phyloP scores from a whole-genome alignment of 2,888 invertebrate genomes.

The Clistopyga incitator region DNA sequence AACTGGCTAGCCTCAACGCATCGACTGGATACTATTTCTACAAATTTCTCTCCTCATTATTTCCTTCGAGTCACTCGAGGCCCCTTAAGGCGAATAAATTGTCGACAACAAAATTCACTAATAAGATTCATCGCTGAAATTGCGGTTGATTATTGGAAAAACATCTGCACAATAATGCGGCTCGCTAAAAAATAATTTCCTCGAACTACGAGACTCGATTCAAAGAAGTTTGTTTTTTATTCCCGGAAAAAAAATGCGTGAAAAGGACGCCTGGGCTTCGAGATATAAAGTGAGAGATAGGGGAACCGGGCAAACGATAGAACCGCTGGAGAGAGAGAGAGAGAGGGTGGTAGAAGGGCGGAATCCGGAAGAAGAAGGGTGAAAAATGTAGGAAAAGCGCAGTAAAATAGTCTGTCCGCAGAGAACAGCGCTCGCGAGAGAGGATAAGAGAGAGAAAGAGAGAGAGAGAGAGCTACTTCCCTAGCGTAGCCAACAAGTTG shows the following conservation, averaged over 20 bases:
- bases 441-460: slow-evolving; percentile 31
- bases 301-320: slow-evolving; percentile 20
- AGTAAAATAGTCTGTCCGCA: slow-evolving; percentile 54
- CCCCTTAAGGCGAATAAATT: not conserved
- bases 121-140: too few relatives aligned
- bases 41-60: too few relatives aligned
- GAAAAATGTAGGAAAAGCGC: slow-evolving; percentile 22
- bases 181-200: not conserved
- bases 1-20: not conserved
- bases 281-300: slow-evolving; percentile 32
- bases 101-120: not conserved
- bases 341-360: slow-evolving; percentile 2
- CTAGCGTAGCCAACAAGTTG: slow-evolving; percentile 82
- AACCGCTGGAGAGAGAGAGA: slow-evolving; percentile 7
- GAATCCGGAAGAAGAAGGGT: not conserved
- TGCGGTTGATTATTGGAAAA: too few relatives aligned
- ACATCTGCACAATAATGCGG: too few relatives aligned
- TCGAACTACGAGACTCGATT: not conserved
- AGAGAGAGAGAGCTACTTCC: slow-evolving; percentile 46
- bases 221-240: slow-evolving; percentile 5
- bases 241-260: slow-evolving; percentile 10
- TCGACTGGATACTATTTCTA: not conserved
- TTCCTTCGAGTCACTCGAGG: too few relatives aligned
- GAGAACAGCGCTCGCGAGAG: not conserved
- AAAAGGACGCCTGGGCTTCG: slow-evolving; percentile 30